A percentile compares a stretch with the other conserved stretches of the same genome.
Conservation (phyloP, 2,888 invertebrate genomes). For the Tetanocera ferruginea region DNA sequence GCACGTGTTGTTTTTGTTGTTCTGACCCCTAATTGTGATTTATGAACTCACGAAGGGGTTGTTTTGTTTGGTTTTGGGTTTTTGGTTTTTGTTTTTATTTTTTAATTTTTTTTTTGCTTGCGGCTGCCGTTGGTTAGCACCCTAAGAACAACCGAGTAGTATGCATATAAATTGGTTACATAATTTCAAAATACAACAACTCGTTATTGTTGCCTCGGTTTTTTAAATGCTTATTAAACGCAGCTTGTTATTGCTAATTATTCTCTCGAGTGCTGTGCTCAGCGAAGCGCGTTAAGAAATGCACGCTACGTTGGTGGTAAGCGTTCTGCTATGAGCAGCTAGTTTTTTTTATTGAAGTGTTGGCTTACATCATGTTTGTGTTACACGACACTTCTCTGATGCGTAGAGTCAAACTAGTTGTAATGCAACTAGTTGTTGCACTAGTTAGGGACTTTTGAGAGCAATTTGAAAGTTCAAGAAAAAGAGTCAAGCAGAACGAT, state of each 20-base stretch:
- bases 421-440: too few species aligned
- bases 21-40: conserved; percentile 40
- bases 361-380: too few species aligned
- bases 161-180: conserved; percentile 1
- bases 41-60: conserved; percentile 30
- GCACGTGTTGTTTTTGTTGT: conserved; percentile 16
- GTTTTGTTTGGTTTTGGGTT: conserved; percentile 16
- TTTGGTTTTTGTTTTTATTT: conserved; percentile 3
- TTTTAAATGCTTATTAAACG: conserved; percentile 22
- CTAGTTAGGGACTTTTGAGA: too few species aligned
- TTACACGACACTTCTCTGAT: too few species aligned
- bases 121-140: neutral
- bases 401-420: too few species aligned
- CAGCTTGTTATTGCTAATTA: conserved; percentile 19
- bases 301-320: neutral
- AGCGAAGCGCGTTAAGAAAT: neutral
- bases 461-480: too few species aligned
- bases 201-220: neutral
- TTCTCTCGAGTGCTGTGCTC: neutral
- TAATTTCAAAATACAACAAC: neutral
- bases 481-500: too few species aligned
- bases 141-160: neutral
- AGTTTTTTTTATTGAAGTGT: too few species aligned
- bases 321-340: too few species aligned
- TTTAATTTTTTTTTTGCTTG: conserved; percentile 20